These are phyloP conservation scores for Cephalopterus ornatus DNA, from an alignment of 2,113 vertebrate species.

Conservation along the genomic window DNA sequence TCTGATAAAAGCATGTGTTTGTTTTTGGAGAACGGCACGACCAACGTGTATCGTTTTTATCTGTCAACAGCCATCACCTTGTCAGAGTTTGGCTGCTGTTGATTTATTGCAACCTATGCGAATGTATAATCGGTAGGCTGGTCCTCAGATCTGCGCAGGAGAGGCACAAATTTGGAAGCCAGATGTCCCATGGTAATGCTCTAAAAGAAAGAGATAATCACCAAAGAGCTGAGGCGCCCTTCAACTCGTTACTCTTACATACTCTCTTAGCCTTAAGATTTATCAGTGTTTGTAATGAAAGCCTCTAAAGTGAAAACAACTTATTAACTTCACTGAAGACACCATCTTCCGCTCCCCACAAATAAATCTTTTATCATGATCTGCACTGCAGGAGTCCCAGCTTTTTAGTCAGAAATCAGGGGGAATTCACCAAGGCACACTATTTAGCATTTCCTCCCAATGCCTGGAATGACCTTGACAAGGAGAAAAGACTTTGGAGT, in stretches of 20 bases:
- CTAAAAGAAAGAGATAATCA: constrained; percentile 65
- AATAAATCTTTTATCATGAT: constrained; percentile 52
- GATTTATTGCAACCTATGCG: constrained; percentile 72
- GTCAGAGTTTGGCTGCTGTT: constrained; percentile 69
- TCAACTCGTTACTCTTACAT: constrained; percentile 51
- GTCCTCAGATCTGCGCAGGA: constrained; percentile 46
- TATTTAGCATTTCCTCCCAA: background rate
- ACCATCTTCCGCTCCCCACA: constrained; percentile 13
- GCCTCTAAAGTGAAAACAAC: constrained; percentile 46
- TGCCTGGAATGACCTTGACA: constrained; percentile 44
- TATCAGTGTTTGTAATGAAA: constrained; percentile 67
- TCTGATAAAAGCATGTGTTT: constrained; percentile 71
- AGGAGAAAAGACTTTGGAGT: background rate
- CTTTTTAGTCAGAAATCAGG: background rate
- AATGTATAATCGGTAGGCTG: constrained; percentile 71
- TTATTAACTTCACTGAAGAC: constrained; percentile 52
- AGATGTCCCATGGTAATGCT: constrained; percentile 41
- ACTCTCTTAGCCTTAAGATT: constrained; percentile 60
- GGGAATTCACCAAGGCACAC: background rate
- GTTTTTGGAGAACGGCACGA: constrained; percentile 65
- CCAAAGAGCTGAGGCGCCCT: constrained; percentile 33
- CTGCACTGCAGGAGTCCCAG: background rate
- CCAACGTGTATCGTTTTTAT: constrained; percentile 62
- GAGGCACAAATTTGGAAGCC: constrained; percentile 64
- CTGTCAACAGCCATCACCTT: constrained; percentile 74